Evolutionary conservation across 2,113 vertebrate genomes (phyloP).

Genomic region (Cynoglossus semilaevis): DNA sequence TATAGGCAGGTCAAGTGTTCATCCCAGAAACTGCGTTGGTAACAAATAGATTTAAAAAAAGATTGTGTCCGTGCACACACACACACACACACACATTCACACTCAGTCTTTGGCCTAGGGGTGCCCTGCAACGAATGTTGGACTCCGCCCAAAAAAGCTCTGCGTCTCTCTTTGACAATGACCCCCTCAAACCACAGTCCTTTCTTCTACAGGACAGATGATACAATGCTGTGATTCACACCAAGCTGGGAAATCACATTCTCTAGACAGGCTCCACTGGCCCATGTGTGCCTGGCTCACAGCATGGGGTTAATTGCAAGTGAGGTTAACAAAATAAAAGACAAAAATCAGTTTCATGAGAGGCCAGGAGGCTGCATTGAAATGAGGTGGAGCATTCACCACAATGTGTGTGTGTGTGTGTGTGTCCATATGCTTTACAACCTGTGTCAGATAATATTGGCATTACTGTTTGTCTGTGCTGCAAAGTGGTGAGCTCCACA

Average conservation of each 20-base stretch:
- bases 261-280: conserved; percentile 50
- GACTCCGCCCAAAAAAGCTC: conserved; percentile 41
- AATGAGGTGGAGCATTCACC: conserved; percentile 45
- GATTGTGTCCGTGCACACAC: conserved; percentile 17
- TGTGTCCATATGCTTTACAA: neutral
- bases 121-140: conserved; percentile 49
- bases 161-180: conserved; percentile 31
- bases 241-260: conserved; percentile 44
- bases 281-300: conserved; percentile 54
- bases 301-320: conserved; percentile 75
- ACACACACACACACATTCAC: conserved; percentile 49
- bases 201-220: conserved; percentile 66
- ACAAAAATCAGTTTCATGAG: conserved; percentile 73
- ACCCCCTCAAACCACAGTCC: conserved; percentile 4
- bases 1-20: too few species aligned
- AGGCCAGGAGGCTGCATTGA: conserved; percentile 41
- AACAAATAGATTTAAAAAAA: too few species aligned
- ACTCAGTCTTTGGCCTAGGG: conserved; percentile 49
- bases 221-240: conserved; percentile 71
- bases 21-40: too few species aligned
- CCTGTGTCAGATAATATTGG: conserved; percentile 27
- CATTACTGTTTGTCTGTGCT: neutral
- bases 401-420: conserved; percentile 9
- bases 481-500: too few species aligned
- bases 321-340: conserved; percentile 78